Percentiles rank a stretch among this genome's conserved stretches.
phyloP scores from a whole-genome alignment of 2,113 vertebrate genomes.

The Silurus glanis region DNA sequence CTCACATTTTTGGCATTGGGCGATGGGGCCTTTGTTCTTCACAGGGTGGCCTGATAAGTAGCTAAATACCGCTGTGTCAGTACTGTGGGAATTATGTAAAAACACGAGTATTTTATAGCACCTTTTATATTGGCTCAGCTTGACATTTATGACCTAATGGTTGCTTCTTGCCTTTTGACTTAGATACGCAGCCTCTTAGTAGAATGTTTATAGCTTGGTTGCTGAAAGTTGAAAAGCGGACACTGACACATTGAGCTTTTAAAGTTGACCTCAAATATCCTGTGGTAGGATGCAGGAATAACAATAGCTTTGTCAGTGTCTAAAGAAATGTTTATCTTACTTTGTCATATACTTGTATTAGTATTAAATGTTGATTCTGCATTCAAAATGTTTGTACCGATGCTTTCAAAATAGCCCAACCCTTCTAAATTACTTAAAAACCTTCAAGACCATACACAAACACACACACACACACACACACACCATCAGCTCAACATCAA shows the following conservation, averaged over 20 bases:
- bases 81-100: neutral
- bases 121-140: neutral
- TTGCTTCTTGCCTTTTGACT: neutral
- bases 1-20: constrained; percentile 4
- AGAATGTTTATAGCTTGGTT: neutral
- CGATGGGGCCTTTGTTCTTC: constrained; percentile 6
- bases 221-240: neutral
- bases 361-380: neutral
- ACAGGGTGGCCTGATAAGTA: constrained; percentile 11
- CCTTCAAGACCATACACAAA: neutral
- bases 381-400: too few relatives aligned
- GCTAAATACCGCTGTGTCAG: constrained; percentile 10
- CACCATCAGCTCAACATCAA: too few relatives aligned
- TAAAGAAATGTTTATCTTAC: neutral
- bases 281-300: neutral
- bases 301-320: neutral
- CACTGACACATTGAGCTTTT: neutral
- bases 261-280: neutral
- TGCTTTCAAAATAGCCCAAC: neutral
- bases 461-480: too few relatives aligned
- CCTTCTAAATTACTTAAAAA: neutral
- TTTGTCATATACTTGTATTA: neutral
- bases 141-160: constrained; percentile 1
- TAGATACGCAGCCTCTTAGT: neutral
- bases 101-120: neutral